Conservation (phyloP, 2,888 invertebrate species). For the Empis stercorea region DNA sequence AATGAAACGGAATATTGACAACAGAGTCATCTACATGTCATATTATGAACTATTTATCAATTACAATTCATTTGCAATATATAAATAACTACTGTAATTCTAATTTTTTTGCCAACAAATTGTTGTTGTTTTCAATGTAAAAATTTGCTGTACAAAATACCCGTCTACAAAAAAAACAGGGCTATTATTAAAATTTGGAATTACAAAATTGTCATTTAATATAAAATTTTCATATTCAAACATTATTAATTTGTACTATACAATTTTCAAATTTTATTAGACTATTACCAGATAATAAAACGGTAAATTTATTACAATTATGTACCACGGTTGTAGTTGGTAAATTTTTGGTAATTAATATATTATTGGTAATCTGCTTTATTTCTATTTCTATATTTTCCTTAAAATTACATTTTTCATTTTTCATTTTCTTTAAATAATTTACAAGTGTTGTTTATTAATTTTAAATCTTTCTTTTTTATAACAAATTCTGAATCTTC, state of each 20-base stretch:
- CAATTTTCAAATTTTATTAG: constrained; percentile 1
- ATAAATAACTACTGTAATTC: no score
- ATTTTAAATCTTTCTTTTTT: constrained; percentile 1
- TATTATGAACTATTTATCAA: no score
- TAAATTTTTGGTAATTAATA: constrained; percentile 2
- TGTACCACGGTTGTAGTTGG: not conserved
- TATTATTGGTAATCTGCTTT: not conserved
- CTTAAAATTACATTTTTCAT: not conserved
- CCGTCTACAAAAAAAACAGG: no score
- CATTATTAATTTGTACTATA: constrained; percentile 1
- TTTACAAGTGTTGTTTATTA: not conserved
- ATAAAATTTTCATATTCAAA: not conserved
- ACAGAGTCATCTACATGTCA: no score
- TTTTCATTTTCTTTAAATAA: not conserved
- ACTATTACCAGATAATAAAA: not conserved
- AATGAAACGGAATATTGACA: no score
- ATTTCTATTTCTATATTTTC: not conserved
- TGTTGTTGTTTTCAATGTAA: no score
- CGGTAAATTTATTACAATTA: not conserved
- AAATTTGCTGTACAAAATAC: no score
- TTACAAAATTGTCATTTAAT: no score
- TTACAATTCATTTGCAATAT: no score
- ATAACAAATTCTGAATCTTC: not conserved
- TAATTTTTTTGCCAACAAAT: no score
- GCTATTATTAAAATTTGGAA: no score